phyloP scores from a whole-genome alignment of 2,113 vertebrate genomes.

The Solea solea region DNA sequence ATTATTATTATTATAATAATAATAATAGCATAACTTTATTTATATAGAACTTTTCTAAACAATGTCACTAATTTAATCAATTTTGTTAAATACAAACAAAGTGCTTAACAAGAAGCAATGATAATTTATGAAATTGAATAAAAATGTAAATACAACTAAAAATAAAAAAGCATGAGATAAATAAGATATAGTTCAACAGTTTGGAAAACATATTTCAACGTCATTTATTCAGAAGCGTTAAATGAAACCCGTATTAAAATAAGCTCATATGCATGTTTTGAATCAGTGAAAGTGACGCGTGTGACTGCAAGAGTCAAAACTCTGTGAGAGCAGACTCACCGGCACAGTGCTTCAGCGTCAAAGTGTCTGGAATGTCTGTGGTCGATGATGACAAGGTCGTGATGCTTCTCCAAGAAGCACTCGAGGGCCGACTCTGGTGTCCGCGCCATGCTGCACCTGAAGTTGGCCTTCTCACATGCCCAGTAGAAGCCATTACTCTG shows the following conservation, averaged over 20 bases:
- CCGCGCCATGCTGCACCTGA: conserved; percentile 87
- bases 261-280: neutral
- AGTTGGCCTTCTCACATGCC: conserved; percentile 95
- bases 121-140: too few relatives aligned
- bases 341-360: conserved; percentile 94
- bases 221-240: neutral
- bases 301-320: neutral
- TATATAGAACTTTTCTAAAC: too few relatives aligned
- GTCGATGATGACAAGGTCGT: conserved; percentile 97
- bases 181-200: too few relatives aligned
- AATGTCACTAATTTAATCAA: too few relatives aligned
- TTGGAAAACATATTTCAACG: neutral
- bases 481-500: conserved; percentile 94
- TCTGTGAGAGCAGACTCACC: conserved; percentile 76
- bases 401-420: conserved; percentile 92
- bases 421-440: conserved; percentile 89
- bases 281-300: neutral
- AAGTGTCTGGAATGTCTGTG: conserved; percentile 93
- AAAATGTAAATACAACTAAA: too few relatives aligned
- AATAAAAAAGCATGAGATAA: too few relatives aligned
- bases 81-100: too few relatives aligned
- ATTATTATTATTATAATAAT: too few relatives aligned
- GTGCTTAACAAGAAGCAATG: too few relatives aligned
- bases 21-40: too few relatives aligned
- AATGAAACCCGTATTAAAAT: neutral